Conservation (phyloP, 2,888 invertebrate genomes). For the Glomeris marginata region DNA sequence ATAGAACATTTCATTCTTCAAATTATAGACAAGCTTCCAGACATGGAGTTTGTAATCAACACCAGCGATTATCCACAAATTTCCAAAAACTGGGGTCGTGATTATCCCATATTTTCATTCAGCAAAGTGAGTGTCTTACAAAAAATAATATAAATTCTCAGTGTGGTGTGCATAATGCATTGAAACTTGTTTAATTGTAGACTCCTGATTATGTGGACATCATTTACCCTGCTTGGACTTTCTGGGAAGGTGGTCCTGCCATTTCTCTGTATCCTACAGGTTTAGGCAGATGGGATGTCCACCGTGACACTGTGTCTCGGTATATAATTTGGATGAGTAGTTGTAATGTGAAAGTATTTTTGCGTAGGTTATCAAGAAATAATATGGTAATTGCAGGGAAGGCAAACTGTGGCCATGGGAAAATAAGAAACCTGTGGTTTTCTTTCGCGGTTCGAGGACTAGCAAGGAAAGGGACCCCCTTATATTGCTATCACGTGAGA, state of each 20-base stretch:
- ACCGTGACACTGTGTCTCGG: conserved; percentile 51
- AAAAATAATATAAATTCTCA: conserved; percentile 5
- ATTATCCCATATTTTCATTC: conserved; percentile 80
- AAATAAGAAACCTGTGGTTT: conserved; percentile 46
- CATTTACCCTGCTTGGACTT: conserved; percentile 87
- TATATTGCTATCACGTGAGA: conserved; percentile 52
- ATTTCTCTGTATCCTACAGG: conserved; percentile 70
- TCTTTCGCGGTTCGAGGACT: conserved; percentile 90
- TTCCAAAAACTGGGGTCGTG: conserved; percentile 39
- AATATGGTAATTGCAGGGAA: conserved; percentile 29
- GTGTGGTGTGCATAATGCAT: conserved; percentile 4
- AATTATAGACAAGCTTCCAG: conserved; percentile 48
- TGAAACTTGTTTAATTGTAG: conserved; percentile 27
- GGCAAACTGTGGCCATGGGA: conserved; percentile 57
- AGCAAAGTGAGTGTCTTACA: conserved; percentile 51
- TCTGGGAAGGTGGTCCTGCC: conserved; percentile 97
- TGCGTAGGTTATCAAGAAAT: background rate
- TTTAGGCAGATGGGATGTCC: conserved; percentile 65
- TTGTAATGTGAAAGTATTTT: background rate
- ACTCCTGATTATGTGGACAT: conserved; percentile 70
- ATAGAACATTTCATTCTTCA: conserved; percentile 72
- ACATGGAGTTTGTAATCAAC: conserved; percentile 77
- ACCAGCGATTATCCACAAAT: conserved; percentile 88
- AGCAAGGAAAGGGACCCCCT: conserved; percentile 78
- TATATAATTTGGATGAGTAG: conserved; percentile 15